Percentiles rank a stretch among this genome's conserved stretches.
phyloP scores from a whole-genome alignment of 1,140 invertebrate genomes.

The Drosophila kohkoa region DNA sequence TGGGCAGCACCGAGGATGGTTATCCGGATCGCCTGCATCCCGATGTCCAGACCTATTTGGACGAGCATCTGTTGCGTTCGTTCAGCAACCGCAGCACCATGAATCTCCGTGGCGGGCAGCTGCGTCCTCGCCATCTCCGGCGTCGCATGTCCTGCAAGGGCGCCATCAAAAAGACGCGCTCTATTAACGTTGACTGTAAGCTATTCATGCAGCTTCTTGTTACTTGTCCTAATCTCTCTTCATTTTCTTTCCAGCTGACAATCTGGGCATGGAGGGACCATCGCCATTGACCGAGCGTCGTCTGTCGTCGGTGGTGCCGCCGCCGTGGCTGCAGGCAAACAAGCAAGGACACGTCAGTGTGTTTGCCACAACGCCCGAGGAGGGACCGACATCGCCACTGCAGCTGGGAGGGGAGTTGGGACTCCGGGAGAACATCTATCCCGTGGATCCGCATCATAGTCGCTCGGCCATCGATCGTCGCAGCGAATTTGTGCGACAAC shows the following conservation, averaged over 20 bases:
- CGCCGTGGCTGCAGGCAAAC: conserved; percentile 87
- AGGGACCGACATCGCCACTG: conserved; percentile 60
- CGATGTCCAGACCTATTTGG: conserved; percentile 94
- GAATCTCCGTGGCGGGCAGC: conserved; percentile 86
- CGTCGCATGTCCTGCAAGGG: conserved; percentile 93
- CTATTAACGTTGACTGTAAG: conserved; percentile 93
- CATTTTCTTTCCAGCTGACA: conserved; percentile 87
- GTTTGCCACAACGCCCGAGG: conserved; percentile 80
- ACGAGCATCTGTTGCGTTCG: conserved; percentile 93
- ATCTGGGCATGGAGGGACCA: conserved; percentile 90
- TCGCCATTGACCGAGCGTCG: conserved; percentile 87
- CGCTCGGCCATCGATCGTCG: conserved; percentile 79
- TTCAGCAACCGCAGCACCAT: conserved; percentile 90
- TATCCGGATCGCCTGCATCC: conserved; percentile 93
- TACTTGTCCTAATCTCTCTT: not conserved
- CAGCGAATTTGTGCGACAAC: conserved; percentile 81
- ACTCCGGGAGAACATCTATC: conserved; percentile 80
- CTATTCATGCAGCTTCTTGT: not conserved
- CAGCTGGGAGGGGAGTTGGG: conserved; percentile 62
- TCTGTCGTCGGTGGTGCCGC: conserved; percentile 86
- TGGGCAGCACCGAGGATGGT: conserved; percentile 96
- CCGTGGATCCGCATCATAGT: conserved; percentile 74
- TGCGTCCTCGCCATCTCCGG: conserved; percentile 86
- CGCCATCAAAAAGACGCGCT: conserved; percentile 94
- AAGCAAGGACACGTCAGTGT: conserved; percentile 73